Conservation (phyloP, 2,797 vertebrate species). For the Enteromius treurensis region DNA sequence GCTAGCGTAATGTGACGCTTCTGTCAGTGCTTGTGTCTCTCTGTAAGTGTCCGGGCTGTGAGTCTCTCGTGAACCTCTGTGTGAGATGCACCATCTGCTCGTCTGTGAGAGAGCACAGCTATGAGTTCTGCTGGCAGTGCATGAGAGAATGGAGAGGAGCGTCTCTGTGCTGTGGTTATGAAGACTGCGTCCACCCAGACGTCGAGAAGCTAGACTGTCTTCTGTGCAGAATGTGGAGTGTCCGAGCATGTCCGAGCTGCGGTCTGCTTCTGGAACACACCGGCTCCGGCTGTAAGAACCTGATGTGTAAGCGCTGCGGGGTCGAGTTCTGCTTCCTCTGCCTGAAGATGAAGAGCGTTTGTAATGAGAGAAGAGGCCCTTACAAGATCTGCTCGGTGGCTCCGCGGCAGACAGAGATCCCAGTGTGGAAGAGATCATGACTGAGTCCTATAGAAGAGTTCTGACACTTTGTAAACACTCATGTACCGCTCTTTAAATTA, state of each 20-base stretch:
- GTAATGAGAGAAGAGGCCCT: conserved; percentile 34
- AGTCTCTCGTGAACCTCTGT: neutral
- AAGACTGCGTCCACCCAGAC: conserved; percentile 63
- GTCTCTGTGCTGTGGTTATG: conserved; percentile 67
- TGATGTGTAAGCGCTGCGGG: conserved; percentile 72
- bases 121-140: conserved; percentile 78
- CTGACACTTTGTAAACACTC: too few species aligned
- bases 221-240: conserved; percentile 55
- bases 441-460: too few species aligned
- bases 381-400: neutral
- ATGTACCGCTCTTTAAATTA: neutral
- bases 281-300: conserved; percentile 73
- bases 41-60: too few species aligned
- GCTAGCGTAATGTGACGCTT: too few species aligned
- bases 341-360: conserved; percentile 69
- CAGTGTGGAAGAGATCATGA: neutral
- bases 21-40: too few species aligned
- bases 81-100: conserved; percentile 66
- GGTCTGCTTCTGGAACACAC: conserved; percentile 67
- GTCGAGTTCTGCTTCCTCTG: conserved; percentile 80
- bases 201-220: conserved; percentile 66
- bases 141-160: conserved; percentile 67
- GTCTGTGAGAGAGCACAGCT: accelerated
- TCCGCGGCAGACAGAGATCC: neutral
- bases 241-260: conserved; percentile 73